Evolutionary conservation across 2,888 invertebrate species (phyloP).

Genomic region (Timema podura): DNA sequence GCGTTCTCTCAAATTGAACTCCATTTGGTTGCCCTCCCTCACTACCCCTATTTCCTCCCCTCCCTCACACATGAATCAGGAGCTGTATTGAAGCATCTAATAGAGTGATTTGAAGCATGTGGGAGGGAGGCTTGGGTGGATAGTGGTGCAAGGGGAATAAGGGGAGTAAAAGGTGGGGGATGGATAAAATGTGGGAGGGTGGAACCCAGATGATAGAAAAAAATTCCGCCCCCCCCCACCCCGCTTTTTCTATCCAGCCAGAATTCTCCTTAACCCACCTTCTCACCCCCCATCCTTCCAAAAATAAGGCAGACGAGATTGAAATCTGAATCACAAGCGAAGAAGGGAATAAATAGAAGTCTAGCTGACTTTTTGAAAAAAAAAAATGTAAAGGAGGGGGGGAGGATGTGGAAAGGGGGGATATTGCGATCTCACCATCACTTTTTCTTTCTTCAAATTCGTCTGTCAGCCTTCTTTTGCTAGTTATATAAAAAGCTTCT

Average conservation of each 20-base stretch:
- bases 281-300: too few species aligned
- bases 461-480: too few species aligned
- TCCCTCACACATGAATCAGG: too few species aligned
- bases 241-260: neutral
- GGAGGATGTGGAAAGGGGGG: neutral
- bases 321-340: conserved; percentile 26
- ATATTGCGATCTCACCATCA: conserved; percentile 7
- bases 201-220: conserved; percentile 5
- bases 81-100: too few species aligned
- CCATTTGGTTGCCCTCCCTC: too few species aligned
- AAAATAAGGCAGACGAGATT: conserved; percentile 17
- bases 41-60: too few species aligned
- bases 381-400: neutral
- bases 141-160: neutral
- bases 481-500: neutral
- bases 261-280: too few species aligned
- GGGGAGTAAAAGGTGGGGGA: conserved; percentile 6
- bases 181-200: neutral
- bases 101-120: neutral
- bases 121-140: neutral
- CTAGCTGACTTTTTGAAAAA: neutral
- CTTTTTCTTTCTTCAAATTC: too few species aligned
- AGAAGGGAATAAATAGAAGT: conserved; percentile 12
- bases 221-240: neutral
- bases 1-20: too few species aligned